Base-by-base conservation (phyloP, 2,113 vertebrate species). In the Morone saxatilis region DNA sequence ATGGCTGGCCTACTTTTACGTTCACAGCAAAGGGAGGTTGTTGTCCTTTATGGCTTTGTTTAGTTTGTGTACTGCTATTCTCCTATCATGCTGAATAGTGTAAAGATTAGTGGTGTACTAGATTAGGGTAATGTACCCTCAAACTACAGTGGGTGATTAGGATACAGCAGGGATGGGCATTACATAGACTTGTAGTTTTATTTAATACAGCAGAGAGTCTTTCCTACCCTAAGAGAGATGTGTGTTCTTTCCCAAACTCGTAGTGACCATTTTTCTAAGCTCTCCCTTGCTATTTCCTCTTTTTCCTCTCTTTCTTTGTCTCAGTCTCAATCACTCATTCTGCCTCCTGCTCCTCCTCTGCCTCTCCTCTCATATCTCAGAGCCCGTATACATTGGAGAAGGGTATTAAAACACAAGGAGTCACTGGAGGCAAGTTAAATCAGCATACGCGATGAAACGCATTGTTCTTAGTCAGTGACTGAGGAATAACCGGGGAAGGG, bases 1-100 rank as follows among this genome's bases (percentile, higher is more conserved):
- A 59, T 25, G 38, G n/a, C 62, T 87, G 87, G 83, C 88, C 86
- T 92, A 93, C 79, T 93, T 88, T 74, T 47, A 53, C 59, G 77
- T 84, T 77, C 31, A 40, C 48, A 72, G 84, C 80, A 78, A 41
- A 74, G 75, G 70, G 57, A 78, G 53, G 56, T 47, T 72, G 65
- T 66, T 73, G 83, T 80, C 80, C 87, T 88, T 81, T 69, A 7
- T 60, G 56, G 60, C 76, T 88, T 80, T 63, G 36, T 88, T 83
- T 68, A 53, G 11, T 20, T 54, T 71, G 50, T 73, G 76, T 76
- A 20, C 50, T 38, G 40, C 69, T 78, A 40, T 84, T 65, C 62
- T 84, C n/a, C 25, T 7, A 20, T 51, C 17, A 43, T 61, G 84
- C 43, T 71, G 54, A 66, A 66, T 41, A 61, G 13, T 66, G 67